Evolutionary conservation across 2,113 vertebrate species (phyloP).

Genomic region (Ceyx cyanopectus): DNA sequence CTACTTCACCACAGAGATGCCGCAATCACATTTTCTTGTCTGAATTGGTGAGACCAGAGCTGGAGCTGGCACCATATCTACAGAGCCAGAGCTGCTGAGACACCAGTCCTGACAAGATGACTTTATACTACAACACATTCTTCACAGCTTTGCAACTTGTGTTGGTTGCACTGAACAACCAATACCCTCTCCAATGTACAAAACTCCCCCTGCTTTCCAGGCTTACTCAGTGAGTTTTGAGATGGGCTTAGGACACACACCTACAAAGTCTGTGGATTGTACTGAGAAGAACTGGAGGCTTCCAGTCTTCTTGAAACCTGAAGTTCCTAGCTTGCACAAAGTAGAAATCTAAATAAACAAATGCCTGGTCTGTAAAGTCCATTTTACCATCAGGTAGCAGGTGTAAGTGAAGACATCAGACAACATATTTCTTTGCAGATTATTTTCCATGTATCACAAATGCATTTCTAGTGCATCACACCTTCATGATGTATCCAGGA

Average conservation of each 20-base stretch:
- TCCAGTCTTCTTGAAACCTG: neutral
- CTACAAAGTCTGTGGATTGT: neutral
- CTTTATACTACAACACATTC: neutral
- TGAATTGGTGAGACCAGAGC: accelerated
- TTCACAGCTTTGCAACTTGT: neutral
- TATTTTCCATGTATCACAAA: neutral
- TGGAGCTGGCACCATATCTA: accelerated
- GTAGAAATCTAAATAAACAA: neutral
- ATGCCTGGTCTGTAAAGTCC: neutral
- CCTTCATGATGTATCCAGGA: neutral
- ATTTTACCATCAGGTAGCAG: neutral
- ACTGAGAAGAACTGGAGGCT: neutral
- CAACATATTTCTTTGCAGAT: neutral
- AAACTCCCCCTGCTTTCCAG: neutral
- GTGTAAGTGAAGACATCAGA: neutral
- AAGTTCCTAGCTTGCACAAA: neutral
- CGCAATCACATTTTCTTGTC: neutral
- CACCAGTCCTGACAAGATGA: neutral
- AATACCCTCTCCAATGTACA: accelerated
- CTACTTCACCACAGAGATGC: neutral
- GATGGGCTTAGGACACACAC: neutral
- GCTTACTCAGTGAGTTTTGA: neutral
- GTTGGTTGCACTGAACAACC: neutral
- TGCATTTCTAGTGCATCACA: neutral
- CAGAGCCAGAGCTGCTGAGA: neutral